phyloP scores from a whole-genome alignment of 2,797 vertebrate genomes.

The Microtus agrestis region DNA sequence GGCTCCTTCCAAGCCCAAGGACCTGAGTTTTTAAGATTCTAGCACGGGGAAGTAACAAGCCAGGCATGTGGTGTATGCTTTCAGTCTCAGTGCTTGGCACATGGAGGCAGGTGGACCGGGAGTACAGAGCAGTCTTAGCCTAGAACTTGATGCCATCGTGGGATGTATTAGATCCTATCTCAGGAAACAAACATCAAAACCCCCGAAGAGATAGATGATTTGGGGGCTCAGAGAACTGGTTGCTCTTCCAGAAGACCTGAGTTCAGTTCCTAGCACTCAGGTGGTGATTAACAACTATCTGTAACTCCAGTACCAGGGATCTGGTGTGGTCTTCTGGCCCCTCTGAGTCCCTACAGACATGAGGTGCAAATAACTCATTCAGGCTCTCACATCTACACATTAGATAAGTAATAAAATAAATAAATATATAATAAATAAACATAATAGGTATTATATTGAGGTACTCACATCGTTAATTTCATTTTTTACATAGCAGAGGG shows the following conservation, averaged over 20 bases:
- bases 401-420: not conserved
- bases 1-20: not conserved
- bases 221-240: not conserved
- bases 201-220: not conserved
- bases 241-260: not conserved
- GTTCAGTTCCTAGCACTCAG: not conserved
- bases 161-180: not conserved
- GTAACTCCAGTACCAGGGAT: not conserved
- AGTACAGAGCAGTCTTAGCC: not conserved
- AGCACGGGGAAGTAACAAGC: not conserved
- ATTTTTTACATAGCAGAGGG: not conserved
- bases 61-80: not conserved
- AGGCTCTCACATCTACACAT: not conserved
- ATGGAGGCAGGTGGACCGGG: not conserved
- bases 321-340: not conserved
- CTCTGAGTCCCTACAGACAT: not conserved
- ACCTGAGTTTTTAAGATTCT: not conserved
- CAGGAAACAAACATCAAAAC: not conserved
- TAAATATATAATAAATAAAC: too few species aligned
- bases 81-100: not conserved
- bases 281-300: not conserved
- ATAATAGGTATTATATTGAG: not conserved
- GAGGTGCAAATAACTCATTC: not conserved
- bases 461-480: not conserved
- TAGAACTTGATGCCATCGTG: not conserved